Percentiles rank a stretch among this genome's conserved stretches.
phyloP scores from a whole-genome alignment of 2,797 vertebrate species.

The Scolopax bukidnonensis region DNA sequence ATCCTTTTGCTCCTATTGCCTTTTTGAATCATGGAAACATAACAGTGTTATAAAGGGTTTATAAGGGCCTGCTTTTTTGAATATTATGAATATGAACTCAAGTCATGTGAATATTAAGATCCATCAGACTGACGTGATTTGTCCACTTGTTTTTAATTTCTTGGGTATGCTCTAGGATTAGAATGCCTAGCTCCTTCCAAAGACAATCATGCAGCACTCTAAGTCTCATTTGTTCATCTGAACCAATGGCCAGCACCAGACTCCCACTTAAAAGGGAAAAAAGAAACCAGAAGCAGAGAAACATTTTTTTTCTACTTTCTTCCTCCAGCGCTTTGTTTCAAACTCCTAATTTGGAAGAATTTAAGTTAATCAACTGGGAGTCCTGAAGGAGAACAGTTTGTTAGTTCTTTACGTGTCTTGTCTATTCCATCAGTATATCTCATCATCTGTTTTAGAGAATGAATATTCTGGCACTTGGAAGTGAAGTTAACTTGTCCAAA shows the following conservation, averaged over 20 bases:
- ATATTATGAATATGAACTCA: neutral
- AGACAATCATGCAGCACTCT: neutral
- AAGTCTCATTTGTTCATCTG: neutral
- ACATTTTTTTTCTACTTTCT: neutral
- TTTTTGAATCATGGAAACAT: neutral
- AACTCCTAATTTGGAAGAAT: neutral
- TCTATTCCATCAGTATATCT: neutral
- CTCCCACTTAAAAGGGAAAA: neutral
- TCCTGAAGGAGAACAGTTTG: neutral
- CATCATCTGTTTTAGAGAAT: neutral
- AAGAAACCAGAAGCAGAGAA: neutral
- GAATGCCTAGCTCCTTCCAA: neutral
- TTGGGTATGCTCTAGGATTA: neutral
- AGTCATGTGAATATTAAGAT: neutral
- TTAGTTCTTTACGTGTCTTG: neutral
- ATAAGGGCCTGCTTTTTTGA: neutral
- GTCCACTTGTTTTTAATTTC: neutral
- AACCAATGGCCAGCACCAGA: neutral
- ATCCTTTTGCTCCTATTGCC: neutral
- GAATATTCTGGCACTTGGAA: neutral
- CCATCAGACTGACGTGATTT: neutral
- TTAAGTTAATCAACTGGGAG: neutral
- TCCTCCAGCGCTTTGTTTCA: neutral
- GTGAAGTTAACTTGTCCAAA: neutral
- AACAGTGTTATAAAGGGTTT: neutral